Percentiles rank a stretch among this genome's conserved stretches.
These are phyloP conservation scores for Wiebesia pumilae DNA, from an alignment of 1,140 invertebrate genomes.

Conservation along the genomic window DNA sequence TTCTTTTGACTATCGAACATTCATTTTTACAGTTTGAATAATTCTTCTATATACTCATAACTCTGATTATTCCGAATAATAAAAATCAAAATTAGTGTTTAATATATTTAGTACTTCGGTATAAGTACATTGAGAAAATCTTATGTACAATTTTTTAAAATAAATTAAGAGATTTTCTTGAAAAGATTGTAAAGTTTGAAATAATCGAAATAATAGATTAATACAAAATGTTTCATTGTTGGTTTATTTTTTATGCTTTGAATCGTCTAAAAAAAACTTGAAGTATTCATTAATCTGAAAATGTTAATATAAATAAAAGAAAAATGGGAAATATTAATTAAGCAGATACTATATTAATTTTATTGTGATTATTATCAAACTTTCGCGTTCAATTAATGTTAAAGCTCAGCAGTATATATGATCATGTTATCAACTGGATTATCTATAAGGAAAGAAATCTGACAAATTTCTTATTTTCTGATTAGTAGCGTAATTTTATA, in stretches of 20 bases:
- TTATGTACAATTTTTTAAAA: no score
- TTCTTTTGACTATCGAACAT: no score
- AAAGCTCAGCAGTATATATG: background rate
- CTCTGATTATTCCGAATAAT: no score
- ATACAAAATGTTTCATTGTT: background rate
- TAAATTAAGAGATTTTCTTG: no score
- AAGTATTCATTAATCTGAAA: background rate
- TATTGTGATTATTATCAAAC: background rate
- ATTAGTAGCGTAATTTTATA: conserved; percentile 27
- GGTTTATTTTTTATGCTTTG: background rate
- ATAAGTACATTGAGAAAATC: no score
- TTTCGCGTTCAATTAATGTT: background rate
- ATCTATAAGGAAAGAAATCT: background rate
- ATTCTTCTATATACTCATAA: no score
- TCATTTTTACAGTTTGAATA: no score
- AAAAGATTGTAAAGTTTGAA: no score
- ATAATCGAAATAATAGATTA: background rate
- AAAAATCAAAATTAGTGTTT: no score
- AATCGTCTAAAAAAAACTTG: background rate
- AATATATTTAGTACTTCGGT: no score
- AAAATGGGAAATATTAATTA: background rate
- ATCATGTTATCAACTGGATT: background rate
- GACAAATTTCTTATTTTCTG: background rate
- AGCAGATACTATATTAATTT: background rate
- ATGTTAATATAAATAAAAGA: background rate